Percentiles rank a stretch among this genome's conserved stretches.
Conservation (phyloP, 2,113 vertebrate species). For the Rana temporaria region DNA sequence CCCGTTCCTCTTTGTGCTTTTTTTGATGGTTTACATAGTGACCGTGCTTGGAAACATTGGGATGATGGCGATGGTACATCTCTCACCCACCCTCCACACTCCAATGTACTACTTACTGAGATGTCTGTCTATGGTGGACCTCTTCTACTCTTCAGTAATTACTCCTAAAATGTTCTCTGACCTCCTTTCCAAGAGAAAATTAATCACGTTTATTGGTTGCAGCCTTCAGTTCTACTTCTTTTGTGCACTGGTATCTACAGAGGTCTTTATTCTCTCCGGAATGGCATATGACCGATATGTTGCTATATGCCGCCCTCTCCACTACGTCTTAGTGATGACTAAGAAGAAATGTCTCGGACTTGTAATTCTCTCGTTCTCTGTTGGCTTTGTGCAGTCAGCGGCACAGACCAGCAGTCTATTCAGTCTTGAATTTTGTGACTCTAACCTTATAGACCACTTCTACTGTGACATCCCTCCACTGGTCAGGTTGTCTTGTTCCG, state of each 20-base stretch:
- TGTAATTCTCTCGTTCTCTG: not conserved
- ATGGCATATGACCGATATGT: not conserved
- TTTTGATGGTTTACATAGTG: too few relatives aligned
- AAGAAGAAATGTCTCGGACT: not conserved
- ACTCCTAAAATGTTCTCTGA: too few relatives aligned
- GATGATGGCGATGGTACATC: too few relatives aligned
- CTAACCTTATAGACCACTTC: not conserved
- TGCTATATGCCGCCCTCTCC: not conserved
- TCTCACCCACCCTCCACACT: too few relatives aligned
- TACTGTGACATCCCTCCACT: not conserved
- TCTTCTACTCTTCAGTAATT: too few relatives aligned
- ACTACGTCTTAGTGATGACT: not conserved
- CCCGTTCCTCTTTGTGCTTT: too few relatives aligned
- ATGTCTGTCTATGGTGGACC: too few relatives aligned
- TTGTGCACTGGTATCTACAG: not conserved
- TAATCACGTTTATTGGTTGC: too few relatives aligned
- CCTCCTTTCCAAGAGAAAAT: too few relatives aligned
- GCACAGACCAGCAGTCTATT: not conserved
- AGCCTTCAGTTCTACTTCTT: too few relatives aligned
- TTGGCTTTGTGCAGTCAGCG: not conserved
- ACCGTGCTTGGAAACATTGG: too few relatives aligned
- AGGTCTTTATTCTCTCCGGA: not conserved
- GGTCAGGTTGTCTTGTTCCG: not conserved
- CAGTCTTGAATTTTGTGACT: not conserved
- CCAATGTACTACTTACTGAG: too few relatives aligned